Base-by-base conservation (phyloP, 1,140 invertebrate genomes). In the Eumaeus atala region DNA sequence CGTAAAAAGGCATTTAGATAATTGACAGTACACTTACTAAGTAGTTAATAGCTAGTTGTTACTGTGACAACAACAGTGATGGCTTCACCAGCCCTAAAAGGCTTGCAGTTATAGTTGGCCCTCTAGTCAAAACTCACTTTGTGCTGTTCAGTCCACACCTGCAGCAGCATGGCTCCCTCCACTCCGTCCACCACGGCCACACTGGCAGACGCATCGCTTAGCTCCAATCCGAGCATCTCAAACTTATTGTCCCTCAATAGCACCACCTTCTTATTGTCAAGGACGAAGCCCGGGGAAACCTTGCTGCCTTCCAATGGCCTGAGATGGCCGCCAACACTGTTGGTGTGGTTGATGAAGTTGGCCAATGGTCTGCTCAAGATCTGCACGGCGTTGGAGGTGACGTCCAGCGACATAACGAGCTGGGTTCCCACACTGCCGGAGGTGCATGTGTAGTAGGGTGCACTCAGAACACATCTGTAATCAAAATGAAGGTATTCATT, bases 361-460 rank as follows among this genome's bases (percentile, higher is more conserved):
- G 81, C 72, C 17, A 88, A 48, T 5, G 85, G 79, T 62, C 81
- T 82, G 57, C 67, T 81, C 48, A 87, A 73, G 4, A 89, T 62
- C 48, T 87, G 72, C 9, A 87, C 61, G 3, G 72, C 74, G 54
- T 83, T 74, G 3, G 86, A 79, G 7, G 85, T 83, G 1, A 90
- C 73, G 61, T 90, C 89, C 9, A 90, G 49, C 1, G 88, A 86
- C 0, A 90, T 72, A 3, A 90, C 62, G 17, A 87, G 73, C 35
- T 83, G 74, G 10, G 70, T 84, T 3, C 73, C 88, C 64, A 63
- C 65, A 21, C 84, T 81, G 2, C 84, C 87, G 33, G 88, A 89
- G 10, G 91, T 61, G 62, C 93, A 94, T 9, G 89, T 89, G 66
- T 90, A 92, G 72, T 91, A 92, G 16, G 90, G 90, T n/a, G 88